Base-by-base conservation (phyloP, 1,140 invertebrate genomes). In the Calephelis nemesis region DNA sequence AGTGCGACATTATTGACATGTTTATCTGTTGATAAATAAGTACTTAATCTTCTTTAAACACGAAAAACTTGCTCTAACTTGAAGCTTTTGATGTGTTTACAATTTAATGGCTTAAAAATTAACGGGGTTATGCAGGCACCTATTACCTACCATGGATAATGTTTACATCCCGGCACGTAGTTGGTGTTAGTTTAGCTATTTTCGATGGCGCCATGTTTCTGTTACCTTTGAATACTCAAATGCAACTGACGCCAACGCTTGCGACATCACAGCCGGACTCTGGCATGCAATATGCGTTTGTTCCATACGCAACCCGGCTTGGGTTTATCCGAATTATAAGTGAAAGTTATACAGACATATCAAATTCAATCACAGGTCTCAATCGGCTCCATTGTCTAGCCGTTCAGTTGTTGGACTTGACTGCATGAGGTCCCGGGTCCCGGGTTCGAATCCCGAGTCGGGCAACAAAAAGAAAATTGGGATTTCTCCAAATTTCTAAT, bases 201-300 rank as follows among this genome's bases (percentile, higher is more conserved):
- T 76, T 74, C 47, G 72, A 74, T 75, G 79, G 82, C 83, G 84
- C 82, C 79, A 78, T 60, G 69, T 75, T 72, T 75, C 70, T 52
- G 73, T 77, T 80, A 82, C 73, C 71, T 84, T 79, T 81, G 74
- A 84, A 82, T 81, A 79, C 70, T 74, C 72, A 70, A 76, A 70
- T 77, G 72, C 74, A 82, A 74, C 73, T 74, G 77, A 84, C 81
- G 83, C 78, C 78, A 79, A 71, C 62, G 78, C 71, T 88, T 88
- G 82, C 85, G 82, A 87, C 83, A 88, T 74, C 67, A 50, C 74
- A 66, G 69, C 78, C 77, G 84, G 82, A 83, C 80, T 76, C 75
- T 72, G 82, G 82, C 78, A 80, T 81, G 79, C 80, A 79, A 83
- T 81, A 75, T 80, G 79, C 78, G 76, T 83, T 82, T 83, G 72